phyloP scores from a whole-genome alignment of 2,888 invertebrate species.

The Heteropelma amictum region DNA sequence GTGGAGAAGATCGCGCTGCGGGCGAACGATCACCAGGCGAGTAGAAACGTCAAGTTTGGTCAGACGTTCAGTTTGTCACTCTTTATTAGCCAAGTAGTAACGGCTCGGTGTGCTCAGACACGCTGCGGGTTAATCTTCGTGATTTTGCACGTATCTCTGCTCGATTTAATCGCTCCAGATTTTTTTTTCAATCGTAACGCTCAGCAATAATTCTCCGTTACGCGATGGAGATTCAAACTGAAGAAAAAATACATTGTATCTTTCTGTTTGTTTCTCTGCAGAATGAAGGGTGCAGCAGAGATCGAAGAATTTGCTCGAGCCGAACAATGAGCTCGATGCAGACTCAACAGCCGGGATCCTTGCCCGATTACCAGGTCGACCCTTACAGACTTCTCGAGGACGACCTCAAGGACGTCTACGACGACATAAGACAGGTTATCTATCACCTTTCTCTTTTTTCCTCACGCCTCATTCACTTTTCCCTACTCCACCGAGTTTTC shows the following conservation, averaged over 20 bases:
- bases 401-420: conserved; percentile 91
- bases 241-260: no score
- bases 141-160: not conserved
- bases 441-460: conserved; percentile 39
- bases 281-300: conserved; percentile 65
- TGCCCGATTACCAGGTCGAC: conserved; percentile 90
- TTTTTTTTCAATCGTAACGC: not conserved
- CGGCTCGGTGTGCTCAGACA: conserved; percentile 48
- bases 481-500: conserved; percentile 30
- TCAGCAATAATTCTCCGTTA: no score
- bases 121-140: not conserved
- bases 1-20: conserved; percentile 32
- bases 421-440: conserved; percentile 90
- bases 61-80: conserved; percentile 35
- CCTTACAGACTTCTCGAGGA: conserved; percentile 92
- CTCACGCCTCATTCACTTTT: not conserved
- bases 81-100: conserved; percentile 58
- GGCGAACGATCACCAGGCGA: conserved; percentile 17
- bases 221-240: no score
- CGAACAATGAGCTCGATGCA: conserved; percentile 86
- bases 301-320: conserved; percentile 64
- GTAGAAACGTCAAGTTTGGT: conserved; percentile 55
- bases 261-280: conserved; percentile 48
- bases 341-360: conserved; percentile 88
- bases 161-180: no score